Evolutionary conservation across 2,113 vertebrate genomes (phyloP).

Genomic region (Etheostoma cragini): DNA sequence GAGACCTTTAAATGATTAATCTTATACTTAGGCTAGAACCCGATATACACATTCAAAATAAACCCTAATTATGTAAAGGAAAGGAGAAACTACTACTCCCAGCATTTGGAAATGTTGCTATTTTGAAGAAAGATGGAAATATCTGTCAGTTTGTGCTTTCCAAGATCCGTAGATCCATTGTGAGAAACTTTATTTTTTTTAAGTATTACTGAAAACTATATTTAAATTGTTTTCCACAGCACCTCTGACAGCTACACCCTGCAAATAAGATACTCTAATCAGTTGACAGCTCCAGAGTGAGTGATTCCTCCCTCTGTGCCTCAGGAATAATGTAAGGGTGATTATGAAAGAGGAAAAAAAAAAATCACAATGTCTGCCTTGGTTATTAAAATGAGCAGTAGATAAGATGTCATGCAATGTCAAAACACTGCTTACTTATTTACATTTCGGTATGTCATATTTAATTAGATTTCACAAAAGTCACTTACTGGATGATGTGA

Average conservation of each 20-base stretch:
- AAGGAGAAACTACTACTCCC: too few relatives aligned
- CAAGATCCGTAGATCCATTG: not conserved
- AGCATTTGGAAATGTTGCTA: not conserved
- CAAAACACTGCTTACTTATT: slow-evolving; percentile 42
- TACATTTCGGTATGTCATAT: slow-evolving; percentile 22
- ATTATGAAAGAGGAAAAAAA: slow-evolving; percentile 22
- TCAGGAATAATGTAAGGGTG: slow-evolving; percentile 26
- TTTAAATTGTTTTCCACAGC: not conserved
- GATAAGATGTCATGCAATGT: slow-evolving; percentile 38
- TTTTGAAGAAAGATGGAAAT: not conserved
- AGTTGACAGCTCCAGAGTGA: slow-evolving; percentile 26
- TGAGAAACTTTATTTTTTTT: not conserved
- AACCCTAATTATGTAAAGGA: too few relatives aligned
- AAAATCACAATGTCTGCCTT: slow-evolving; percentile 33
- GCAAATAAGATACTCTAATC: slow-evolving; percentile 30
- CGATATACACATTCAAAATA: too few relatives aligned
- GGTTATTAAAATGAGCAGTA: slow-evolving; percentile 46
- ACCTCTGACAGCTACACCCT: slow-evolving; percentile 20
- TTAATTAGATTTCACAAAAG: slow-evolving; percentile 21
- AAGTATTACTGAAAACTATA: slow-evolving; percentile 5
- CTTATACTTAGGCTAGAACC: too few relatives aligned
- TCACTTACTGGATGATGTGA: not conserved
- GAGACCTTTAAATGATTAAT: too few relatives aligned
- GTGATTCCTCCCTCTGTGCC: slow-evolving; percentile 35
- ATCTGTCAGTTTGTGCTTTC: not conserved